Base-by-base conservation (phyloP, 2,113 vertebrate species). In the Eulemur rufifrons region DNA sequence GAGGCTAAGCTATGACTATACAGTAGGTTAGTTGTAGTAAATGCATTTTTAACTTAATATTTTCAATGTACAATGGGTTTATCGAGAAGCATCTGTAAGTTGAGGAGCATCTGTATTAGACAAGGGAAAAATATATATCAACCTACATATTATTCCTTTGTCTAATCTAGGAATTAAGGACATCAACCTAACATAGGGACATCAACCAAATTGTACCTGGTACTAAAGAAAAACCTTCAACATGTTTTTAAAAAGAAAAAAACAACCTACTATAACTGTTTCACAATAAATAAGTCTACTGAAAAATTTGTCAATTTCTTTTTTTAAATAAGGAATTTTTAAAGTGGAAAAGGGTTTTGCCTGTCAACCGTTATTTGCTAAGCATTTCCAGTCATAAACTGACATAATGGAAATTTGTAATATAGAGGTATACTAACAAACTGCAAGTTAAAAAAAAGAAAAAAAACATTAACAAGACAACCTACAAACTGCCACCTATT, bases 331-430 rank as follows among this genome's bases (percentile, higher is more conserved):
- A 42, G 42, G 32, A 37, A 25, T 90, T 59, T 94, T 80, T 96
- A 15, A 89, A 89, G 47, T 61, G 13, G n/a, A 15, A 64, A 94
- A 73, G 37, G 20, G 4, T 37, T 59, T 56, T 64, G 8, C n/a
- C 45, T 94, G 7, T 71, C 76, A 95, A 89, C 89, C 10, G 18
- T 73, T 95, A 73, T 68, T 73, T 88, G 32, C 64, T 87, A 83
- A 76, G 91, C 69, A 59, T 81, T 74, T 77, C 91, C 20, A 83
- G 73, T 77, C 63, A 87, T 21, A 86, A 96, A 84, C 2, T 45
- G 34, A 69, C 25, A 93, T 2, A 34, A n/a, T 1, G 25, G 39
- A 95, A 96, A 84, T 90, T 25, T 86, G 56, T 76, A 95, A 86
- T 56, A 89, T 0, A 85, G 10, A 71, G 34, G 29, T 68, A 34